phyloP scores from a whole-genome alignment of 2,888 invertebrate species.

The Serrognathus titanus region DNA sequence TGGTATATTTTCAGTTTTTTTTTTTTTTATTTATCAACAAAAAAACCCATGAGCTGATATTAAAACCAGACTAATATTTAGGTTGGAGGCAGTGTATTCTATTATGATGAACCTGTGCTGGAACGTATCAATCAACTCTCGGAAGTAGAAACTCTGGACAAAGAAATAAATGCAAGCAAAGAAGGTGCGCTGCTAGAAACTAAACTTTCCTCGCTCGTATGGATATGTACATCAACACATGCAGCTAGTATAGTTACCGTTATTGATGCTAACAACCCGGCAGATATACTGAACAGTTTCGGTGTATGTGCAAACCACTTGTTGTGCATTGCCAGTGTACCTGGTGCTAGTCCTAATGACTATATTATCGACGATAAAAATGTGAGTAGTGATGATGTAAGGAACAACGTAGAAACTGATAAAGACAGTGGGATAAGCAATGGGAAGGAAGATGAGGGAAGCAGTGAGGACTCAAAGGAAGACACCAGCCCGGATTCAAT shows the following conservation, averaged over 20 bases:
- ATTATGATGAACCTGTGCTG: constrained; percentile 54
- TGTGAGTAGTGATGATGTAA: constrained; percentile 2
- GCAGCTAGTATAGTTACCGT: constrained; percentile 75
- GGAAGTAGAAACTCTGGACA: constrained; percentile 64
- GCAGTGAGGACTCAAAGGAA: constrained; percentile 17
- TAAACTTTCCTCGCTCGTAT: constrained; percentile 84
- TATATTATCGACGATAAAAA: constrained; percentile 44
- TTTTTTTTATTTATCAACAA: too few relatives aligned
- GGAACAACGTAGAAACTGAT: constrained; percentile 7
- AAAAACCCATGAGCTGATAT: too few relatives aligned
- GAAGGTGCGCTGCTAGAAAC: constrained; percentile 64
- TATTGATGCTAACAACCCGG: constrained; percentile 96
- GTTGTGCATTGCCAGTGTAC: constrained; percentile 93
- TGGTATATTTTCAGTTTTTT: constrained; percentile 51
- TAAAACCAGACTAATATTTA: constrained; percentile 17
- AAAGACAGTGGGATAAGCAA: constrained; percentile 34
- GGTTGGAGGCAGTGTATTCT: constrained; percentile 89
- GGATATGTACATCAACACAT: constrained; percentile 94
- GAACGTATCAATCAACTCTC: constrained; percentile 45
- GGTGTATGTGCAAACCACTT: constrained; percentile 90
- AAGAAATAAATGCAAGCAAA: constrained; percentile 64
- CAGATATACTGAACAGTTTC: constrained; percentile 91
- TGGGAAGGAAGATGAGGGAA: constrained; percentile 16
- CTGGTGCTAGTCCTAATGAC: constrained; percentile 79
- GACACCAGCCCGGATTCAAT: constrained; percentile 5